phyloP scores from a whole-genome alignment of 1,140 invertebrate species.

The Nasonia vitripennis region DNA sequence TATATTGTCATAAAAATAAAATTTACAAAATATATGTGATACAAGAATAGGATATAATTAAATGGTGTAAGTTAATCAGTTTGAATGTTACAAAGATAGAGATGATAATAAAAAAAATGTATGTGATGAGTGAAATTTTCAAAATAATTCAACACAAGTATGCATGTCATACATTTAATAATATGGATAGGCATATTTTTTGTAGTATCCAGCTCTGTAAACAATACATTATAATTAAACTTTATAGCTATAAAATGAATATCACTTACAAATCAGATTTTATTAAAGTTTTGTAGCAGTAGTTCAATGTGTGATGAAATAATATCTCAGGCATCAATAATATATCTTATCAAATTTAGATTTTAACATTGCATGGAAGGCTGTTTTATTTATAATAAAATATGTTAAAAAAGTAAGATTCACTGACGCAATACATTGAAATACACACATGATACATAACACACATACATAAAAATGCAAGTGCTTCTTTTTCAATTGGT shows the following conservation, averaged over 20 bases:
- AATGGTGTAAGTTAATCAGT: neutral
- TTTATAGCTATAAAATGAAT: neutral
- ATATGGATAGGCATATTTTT: neutral
- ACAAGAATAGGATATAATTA: conserved; percentile 20
- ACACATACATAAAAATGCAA: no score
- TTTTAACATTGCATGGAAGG: conserved; percentile 63
- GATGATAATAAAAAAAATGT: neutral
- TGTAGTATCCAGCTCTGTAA: conserved; percentile 9
- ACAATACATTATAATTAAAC: no score
- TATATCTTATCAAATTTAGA: conserved; percentile 56
- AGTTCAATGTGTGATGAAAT: conserved; percentile 17
- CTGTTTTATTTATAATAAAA: conserved; percentile 64
- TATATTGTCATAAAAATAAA: conserved; percentile 24
- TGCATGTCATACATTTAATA: conserved; percentile 17
- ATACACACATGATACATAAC: no score
- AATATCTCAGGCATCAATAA: conserved; percentile 46
- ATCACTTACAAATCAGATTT: neutral
- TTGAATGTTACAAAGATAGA: neutral
- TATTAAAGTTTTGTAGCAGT: neutral
- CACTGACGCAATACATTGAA: no score
- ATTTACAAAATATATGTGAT: conserved; percentile 27
- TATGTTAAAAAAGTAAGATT: conserved; percentile 58
- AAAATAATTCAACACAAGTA: neutral
- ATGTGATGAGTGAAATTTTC: neutral
- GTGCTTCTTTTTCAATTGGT: no score